Evolutionary conservation across 2,113 vertebrate species (phyloP), one percentile per base, ranked within the genome.

Genomic region (Hemichromis elongatus): DNA sequence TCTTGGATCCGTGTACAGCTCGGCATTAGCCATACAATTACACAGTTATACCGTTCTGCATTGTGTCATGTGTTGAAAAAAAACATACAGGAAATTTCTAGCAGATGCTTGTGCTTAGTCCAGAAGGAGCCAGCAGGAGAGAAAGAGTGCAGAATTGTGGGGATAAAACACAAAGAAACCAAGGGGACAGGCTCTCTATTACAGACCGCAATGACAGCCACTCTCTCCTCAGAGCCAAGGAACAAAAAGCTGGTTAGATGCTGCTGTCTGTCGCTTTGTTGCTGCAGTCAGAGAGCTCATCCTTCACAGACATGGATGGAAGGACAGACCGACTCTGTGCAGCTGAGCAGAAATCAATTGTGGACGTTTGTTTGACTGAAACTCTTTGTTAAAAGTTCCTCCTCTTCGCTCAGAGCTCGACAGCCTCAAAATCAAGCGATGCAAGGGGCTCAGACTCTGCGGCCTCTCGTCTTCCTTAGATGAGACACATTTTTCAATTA

Each of bases 401-500:
- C 68, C 54, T 87, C 86, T 40, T 33, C 52, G 28, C 63, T 78
- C 10, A 10, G 12, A 54, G 80, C 77, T 37, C 9, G 13, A 87
- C 83, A 18, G 61, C 18, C 37, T 50, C 53, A 79, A 90, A 83
- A 77, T 66, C 21, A 35, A 90, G 84, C 16, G 13, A 66, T 37
- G 79, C 63, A 16, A 73, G 73, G 59, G 78, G 84, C 90, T 87
- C 83, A 53, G 59, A 79, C 79, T 66, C 66, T 2, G 19, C 18
- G 75, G 82, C 79, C 84, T 86, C 89, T 90, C 75, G 68, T 88
- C 87, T 78, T 70, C 61, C 77, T 80, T 91, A 83, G 35, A 90
- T 85, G 87, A 90, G 83, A 93, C 88, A 79, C 87, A 92, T 89
- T 94, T 95, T 95, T 95, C 95, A 95, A 94, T 95, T 95, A 95